phyloP scores from a whole-genome alignment of 2,797 vertebrate genomes.

The Tangara arthus region DNA sequence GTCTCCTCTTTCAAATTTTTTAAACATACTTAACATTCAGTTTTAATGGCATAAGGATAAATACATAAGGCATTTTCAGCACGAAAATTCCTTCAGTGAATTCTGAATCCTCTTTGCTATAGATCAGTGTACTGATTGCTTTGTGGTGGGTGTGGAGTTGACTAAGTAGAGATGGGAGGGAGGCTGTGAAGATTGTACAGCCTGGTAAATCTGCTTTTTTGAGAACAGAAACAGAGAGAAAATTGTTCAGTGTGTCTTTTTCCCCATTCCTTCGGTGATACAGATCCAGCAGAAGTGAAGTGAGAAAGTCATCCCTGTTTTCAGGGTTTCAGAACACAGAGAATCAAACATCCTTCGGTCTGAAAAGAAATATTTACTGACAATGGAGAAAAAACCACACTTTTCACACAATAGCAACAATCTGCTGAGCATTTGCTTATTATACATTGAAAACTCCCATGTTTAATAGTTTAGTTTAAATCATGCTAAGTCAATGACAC shows the following conservation, averaged over 20 bases:
- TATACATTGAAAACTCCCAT: accelerated
- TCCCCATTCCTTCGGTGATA: not conserved
- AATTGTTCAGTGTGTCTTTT: not conserved
- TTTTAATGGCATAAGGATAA: not conserved
- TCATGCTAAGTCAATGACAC: not conserved
- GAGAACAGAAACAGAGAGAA: not conserved
- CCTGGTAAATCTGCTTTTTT: not conserved
- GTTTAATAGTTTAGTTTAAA: not conserved
- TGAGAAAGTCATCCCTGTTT: not conserved
- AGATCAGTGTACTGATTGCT: too few species aligned
- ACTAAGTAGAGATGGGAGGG: not conserved
- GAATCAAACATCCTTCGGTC: not conserved
- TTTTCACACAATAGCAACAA: not conserved
- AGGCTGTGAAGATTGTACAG: not conserved
- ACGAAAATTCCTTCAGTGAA: not conserved
- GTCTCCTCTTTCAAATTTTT: not conserved
- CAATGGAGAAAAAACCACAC: not conserved
- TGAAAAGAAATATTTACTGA: not conserved
- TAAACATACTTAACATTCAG: not conserved
- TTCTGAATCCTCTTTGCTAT: not conserved
- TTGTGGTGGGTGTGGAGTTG: too few species aligned
- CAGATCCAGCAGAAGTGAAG: not conserved
- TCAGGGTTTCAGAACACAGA: not conserved
- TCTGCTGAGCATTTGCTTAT: not conserved
- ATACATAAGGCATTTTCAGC: not conserved